Conservation (phyloP, 2,113 vertebrate genomes). For the Rutilus rutilus region DNA sequence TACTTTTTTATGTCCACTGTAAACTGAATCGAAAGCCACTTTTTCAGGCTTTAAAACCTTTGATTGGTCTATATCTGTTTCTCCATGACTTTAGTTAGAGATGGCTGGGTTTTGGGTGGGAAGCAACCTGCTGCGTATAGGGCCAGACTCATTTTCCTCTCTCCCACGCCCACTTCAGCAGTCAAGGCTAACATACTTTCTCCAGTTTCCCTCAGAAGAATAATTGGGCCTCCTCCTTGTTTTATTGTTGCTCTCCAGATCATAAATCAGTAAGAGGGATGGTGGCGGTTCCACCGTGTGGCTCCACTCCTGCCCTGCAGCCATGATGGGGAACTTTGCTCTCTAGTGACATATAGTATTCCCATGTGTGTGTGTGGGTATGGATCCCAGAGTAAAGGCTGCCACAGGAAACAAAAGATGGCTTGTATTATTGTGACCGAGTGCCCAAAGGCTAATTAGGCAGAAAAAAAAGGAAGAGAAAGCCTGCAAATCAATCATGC, state of each 20-base stretch:
- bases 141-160: background rate
- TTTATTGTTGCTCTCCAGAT: constrained; percentile 61
- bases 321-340: constrained; percentile 61
- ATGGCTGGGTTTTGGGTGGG: background rate
- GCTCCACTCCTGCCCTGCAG: constrained; percentile 66
- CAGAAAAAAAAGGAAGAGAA: constrained; percentile 46
- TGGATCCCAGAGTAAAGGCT: constrained; percentile 59
- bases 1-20: no score
- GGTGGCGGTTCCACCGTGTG: constrained; percentile 45
- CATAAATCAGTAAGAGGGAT: constrained; percentile 73
- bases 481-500: constrained; percentile 72
- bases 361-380: constrained; percentile 56
- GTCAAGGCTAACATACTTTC: constrained; percentile 53
- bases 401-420: constrained; percentile 71
- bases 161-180: background rate
- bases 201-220: constrained; percentile 65
- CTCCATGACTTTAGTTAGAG: background rate
- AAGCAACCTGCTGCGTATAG: background rate
- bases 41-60: background rate
- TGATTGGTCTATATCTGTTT: background rate
- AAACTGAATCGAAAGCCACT: background rate
- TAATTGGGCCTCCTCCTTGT: constrained; percentile 54
- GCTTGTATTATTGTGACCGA: constrained; percentile 66
- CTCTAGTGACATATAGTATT: constrained; percentile 65
- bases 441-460: constrained; percentile 66